Evolutionary conservation across 2,797 vertebrate species (phyloP).

Genomic region (Anableps anableps): DNA sequence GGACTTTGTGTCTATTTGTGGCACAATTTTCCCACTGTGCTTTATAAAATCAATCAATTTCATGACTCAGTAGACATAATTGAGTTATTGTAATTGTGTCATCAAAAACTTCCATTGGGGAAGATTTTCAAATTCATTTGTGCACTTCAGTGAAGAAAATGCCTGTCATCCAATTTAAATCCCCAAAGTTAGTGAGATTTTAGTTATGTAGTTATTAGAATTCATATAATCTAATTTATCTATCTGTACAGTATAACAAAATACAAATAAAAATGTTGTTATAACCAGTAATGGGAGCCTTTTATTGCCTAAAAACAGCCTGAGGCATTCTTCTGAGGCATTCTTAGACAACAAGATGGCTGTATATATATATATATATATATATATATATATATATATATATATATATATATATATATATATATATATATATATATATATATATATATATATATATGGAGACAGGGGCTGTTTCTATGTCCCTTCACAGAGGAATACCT

Average conservation of each 20-base stretch:
- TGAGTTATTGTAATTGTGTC: constrained; percentile 72
- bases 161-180: constrained; percentile 35
- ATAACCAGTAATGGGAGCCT: not conserved
- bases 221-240: not conserved
- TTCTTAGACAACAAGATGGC: constrained; percentile 24
- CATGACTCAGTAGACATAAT: constrained; percentile 75
- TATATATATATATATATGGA: not conserved
- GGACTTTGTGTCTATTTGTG: constrained; percentile 46
- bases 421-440: not conserved
- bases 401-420: too few species aligned
- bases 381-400: too few species aligned
- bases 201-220: not conserved
- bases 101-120: constrained; percentile 67
- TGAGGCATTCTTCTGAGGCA: not conserved
- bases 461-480: constrained; percentile 16
- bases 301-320: constrained; percentile 13
- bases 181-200: constrained; percentile 3
- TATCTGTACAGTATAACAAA: not conserved
- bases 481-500: constrained; percentile 43
- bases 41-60: constrained; percentile 74
- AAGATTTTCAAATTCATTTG: constrained; percentile 62
- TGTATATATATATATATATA: constrained; percentile 8
- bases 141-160: constrained; percentile 51
- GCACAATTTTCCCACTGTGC: constrained; percentile 45
- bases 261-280: not conserved